Percentiles rank a stretch among this genome's conserved stretches.
phyloP scores from a whole-genome alignment of 2,113 vertebrate species.

The Prionailurus viverrinus region DNA sequence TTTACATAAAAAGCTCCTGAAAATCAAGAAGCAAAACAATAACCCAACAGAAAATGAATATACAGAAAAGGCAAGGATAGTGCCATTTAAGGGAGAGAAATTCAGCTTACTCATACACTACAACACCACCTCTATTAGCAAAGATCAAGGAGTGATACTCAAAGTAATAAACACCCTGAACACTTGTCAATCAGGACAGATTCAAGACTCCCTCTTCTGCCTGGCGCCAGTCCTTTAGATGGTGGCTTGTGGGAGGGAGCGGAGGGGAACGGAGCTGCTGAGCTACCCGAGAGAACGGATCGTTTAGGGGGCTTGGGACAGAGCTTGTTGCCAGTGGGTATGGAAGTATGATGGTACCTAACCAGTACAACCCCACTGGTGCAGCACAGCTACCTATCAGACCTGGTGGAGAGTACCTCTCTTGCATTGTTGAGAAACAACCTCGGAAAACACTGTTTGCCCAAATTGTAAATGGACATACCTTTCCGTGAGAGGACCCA shows the following conservation, averaged over 20 bases:
- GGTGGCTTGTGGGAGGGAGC: neutral
- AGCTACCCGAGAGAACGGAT: neutral
- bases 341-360: neutral
- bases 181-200: neutral
- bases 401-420: neutral
- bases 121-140: neutral
- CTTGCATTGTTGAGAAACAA: neutral
- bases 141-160: neutral
- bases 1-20: neutral
- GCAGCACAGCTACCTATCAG: neutral
- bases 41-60: neutral
- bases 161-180: neutral
- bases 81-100: neutral
- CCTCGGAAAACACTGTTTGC: neutral
- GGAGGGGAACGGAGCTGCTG: neutral
- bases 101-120: no score
- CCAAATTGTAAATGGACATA: neutral
- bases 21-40: neutral
- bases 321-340: neutral
- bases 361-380: neutral
- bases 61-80: neutral
- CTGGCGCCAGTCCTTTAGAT: neutral
- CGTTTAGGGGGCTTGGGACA: neutral
- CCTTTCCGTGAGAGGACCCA: neutral
- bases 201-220: neutral